Evolutionary conservation across 2,797 vertebrate genomes (phyloP).

Genomic region (Pipistrellus nathusii): DNA sequence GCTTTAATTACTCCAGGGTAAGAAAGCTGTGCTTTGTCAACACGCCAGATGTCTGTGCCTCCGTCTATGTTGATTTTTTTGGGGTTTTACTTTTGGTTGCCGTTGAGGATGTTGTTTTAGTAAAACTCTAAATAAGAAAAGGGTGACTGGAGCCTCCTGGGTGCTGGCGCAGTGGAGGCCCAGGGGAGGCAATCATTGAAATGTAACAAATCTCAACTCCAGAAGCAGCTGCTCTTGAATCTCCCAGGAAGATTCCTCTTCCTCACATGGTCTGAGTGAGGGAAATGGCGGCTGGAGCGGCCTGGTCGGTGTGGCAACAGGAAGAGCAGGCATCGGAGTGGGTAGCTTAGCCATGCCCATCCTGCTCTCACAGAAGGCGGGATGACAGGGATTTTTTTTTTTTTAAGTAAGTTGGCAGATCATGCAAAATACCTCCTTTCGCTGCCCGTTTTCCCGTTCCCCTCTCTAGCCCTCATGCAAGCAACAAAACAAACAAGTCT

Average conservation of each 20-base stretch:
- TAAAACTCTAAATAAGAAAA: conserved; percentile 18
- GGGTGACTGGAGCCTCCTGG: background rate
- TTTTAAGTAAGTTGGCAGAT: background rate
- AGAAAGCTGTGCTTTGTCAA: conserved; percentile 53
- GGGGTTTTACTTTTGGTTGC: conserved; percentile 65
- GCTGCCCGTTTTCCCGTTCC: background rate
- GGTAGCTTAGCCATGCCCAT: background rate
- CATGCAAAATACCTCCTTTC: background rate
- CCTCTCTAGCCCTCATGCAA: background rate
- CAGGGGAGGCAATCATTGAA: background rate
- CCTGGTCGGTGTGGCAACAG: background rate
- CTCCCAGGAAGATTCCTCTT: background rate
- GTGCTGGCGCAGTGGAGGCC: background rate
- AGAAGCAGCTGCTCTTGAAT: background rate
- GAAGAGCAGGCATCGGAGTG: background rate
- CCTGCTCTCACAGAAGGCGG: background rate
- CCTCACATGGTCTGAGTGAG: background rate
- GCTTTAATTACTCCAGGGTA: conserved; percentile 67
- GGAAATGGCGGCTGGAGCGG: background rate
- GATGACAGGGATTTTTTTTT: background rate
- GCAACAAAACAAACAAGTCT: conserved; percentile 32
- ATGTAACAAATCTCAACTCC: background rate
- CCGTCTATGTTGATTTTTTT: conserved; percentile 53
- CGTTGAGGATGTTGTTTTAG: conserved; percentile 64
- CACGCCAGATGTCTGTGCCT: conserved; percentile 52